Evolutionary conservation across 2,888 invertebrate genomes (phyloP).

Genomic region (Trissoscelio sp.): DNA sequence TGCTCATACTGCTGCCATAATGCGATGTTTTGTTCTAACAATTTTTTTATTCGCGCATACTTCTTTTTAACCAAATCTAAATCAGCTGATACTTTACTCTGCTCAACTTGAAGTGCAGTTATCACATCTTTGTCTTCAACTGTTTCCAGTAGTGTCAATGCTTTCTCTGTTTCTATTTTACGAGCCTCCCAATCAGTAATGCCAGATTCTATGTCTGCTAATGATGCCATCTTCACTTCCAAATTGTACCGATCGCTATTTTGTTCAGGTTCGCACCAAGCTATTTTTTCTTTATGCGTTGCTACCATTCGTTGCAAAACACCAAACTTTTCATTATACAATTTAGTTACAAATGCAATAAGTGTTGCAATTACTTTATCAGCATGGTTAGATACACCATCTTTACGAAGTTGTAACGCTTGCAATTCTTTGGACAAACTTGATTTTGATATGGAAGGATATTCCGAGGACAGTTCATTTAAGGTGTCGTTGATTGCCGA

Average conservation of each 20-base stretch:
- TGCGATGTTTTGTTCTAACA: conserved; percentile 88
- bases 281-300: conserved; percentile 93
- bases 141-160: conserved; percentile 88
- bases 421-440: conserved; percentile 92
- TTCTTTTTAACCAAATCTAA: conserved; percentile 88
- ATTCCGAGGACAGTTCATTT: conserved; percentile 88
- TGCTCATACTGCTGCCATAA: conserved; percentile 93
- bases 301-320: conserved; percentile 92
- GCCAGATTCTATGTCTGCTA: conserved; percentile 90
- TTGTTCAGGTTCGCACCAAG: conserved; percentile 95
- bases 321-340: conserved; percentile 92
- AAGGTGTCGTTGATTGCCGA: conserved; percentile 89
- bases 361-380: conserved; percentile 90
- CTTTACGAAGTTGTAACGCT: conserved; percentile 92
- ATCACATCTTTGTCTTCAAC: conserved; percentile 90
- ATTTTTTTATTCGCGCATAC: conserved; percentile 87
- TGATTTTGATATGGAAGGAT: conserved; percentile 91
- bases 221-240: conserved; percentile 93
- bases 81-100: conserved; percentile 88
- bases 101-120: conserved; percentile 88
- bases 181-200: conserved; percentile 86
- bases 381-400: conserved; percentile 90
- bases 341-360: conserved; percentile 92
- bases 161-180: conserved; percentile 88
- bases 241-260: conserved; percentile 96